Conservation (phyloP, 2,888 invertebrate genomes). For the Dichetophora obliterata region DNA sequence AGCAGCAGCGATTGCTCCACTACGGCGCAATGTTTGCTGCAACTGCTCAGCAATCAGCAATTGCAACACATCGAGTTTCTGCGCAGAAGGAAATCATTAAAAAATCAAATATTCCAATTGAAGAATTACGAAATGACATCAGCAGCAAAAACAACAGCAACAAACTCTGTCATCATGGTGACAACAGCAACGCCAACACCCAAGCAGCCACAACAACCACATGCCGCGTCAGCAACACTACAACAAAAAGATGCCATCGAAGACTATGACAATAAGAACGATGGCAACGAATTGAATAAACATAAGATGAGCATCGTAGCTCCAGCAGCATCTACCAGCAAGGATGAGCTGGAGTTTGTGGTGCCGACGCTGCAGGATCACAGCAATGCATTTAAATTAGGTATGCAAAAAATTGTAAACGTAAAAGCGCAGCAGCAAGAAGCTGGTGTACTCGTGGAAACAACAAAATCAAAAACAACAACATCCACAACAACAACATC, state of each 20-base stretch:
- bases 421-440: conserved; percentile 50
- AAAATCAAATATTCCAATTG: conserved; percentile 70
- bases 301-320: conserved; percentile 44
- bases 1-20: conserved; percentile 65
- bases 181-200: conserved; percentile 36
- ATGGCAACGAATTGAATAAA: conserved; percentile 50
- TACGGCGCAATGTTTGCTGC: conserved; percentile 60
- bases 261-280: conserved; percentile 31
- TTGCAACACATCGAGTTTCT: conserved; percentile 68
- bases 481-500: conserved; percentile 52
- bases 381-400: conserved; percentile 57
- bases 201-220: conserved; percentile 4
- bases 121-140: conserved; percentile 62
- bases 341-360: neutral
- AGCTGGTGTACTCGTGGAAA: conserved; percentile 37
- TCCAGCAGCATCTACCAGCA: neutral
- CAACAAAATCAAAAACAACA: conserved; percentile 56
- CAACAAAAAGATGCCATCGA: conserved; percentile 29
- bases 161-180: conserved; percentile 40
- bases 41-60: conserved; percentile 65
- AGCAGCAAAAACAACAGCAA: conserved; percentile 33
- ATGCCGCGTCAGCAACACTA: neutral
- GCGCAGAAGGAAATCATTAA: conserved; percentile 69
- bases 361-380: conserved; percentile 19
- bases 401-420: conserved; percentile 56